Percentiles rank a stretch among this genome's conserved stretches.
These are phyloP conservation scores for Mnemiopsis leidyi DNA, from an alignment of 37 sponge, comb jelly and placozoan genomes.

Conservation along the genomic window DNA sequence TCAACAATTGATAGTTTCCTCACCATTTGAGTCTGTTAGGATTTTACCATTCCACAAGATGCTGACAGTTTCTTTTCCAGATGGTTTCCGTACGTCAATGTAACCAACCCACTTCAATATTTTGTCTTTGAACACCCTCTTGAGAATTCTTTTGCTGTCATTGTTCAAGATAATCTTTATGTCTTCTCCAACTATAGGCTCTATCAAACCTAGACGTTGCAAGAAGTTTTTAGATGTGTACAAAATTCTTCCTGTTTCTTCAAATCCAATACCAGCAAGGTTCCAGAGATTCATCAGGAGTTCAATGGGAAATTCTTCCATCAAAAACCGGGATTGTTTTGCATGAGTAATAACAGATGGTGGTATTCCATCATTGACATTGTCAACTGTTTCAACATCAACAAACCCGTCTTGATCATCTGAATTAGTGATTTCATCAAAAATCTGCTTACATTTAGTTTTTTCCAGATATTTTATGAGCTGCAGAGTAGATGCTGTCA, in stretches of 20 bases:
- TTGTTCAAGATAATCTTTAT: neutral
- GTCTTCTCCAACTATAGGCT: slow-evolving; percentile 51
- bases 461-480: slow-evolving; percentile 41
- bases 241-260: slow-evolving; percentile 31
- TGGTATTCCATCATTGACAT: neutral
- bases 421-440: neutral
- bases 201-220: neutral
- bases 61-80: slow-evolving; percentile 30
- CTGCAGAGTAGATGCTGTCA: slow-evolving; percentile 11
- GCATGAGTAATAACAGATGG: neutral
- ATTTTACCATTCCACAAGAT: slow-evolving; percentile 44
- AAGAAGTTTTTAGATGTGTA: slow-evolving; percentile 24
- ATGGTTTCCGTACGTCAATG: slow-evolving; percentile 44
- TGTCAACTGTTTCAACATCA: slow-evolving; percentile 17
- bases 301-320: slow-evolving; percentile 12
- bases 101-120: slow-evolving; percentile 30
- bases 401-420: neutral
- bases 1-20: neutral
- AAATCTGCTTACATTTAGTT: neutral
- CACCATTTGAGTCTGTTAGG: neutral
- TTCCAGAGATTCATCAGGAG: slow-evolving; percentile 10
- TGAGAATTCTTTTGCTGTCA: neutral
- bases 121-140: slow-evolving; percentile 3
- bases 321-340: slow-evolving; percentile 28
- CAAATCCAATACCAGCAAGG: slow-evolving; percentile 10